Evolutionary conservation across 2,888 invertebrate genomes (phyloP).

Genomic region (Cryptocheilus praepositus): DNA sequence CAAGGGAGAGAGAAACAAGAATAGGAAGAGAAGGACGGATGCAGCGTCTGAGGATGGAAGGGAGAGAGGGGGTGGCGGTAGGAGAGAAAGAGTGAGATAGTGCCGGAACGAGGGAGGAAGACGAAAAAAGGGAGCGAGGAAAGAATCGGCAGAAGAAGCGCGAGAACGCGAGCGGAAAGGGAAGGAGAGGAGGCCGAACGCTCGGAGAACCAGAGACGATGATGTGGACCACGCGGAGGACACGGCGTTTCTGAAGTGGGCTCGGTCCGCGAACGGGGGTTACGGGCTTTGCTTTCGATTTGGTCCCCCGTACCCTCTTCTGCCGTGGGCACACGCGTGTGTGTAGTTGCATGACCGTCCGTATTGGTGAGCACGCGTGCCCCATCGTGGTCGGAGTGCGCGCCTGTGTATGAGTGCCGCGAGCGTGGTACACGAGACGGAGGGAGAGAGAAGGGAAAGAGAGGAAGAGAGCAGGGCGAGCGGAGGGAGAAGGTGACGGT

Average conservation of each 20-base stretch:
- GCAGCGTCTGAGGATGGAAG: constrained; percentile 31
- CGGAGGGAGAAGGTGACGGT: constrained; percentile 45
- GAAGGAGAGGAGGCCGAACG: constrained; percentile 5
- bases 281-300: constrained; percentile 61
- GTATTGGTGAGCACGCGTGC: constrained; percentile 16
- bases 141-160: constrained; percentile 8
- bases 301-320: constrained; percentile 44
- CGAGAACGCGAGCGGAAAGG: background rate
- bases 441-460: constrained; percentile 14
- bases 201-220: constrained; percentile 35
- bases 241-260: constrained; percentile 60
- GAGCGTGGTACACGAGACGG: background rate
- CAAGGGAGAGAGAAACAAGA: constrained; percentile 25
- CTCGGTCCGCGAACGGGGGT: constrained; percentile 55
- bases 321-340: constrained; percentile 28
- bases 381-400: background rate
- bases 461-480: constrained; percentile 37
- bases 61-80: constrained; percentile 5
- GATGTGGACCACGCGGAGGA: constrained; percentile 67
- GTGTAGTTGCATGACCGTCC: constrained; percentile 14
- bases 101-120: constrained; percentile 1
- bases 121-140: background rate
- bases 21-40: constrained; percentile 25
- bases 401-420: constrained; percentile 21
- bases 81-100: constrained; percentile 23